Percentiles rank a stretch among this genome's conserved stretches.
phyloP scores from a whole-genome alignment of 2,797 vertebrate species.

The Squalus acanthias region DNA sequence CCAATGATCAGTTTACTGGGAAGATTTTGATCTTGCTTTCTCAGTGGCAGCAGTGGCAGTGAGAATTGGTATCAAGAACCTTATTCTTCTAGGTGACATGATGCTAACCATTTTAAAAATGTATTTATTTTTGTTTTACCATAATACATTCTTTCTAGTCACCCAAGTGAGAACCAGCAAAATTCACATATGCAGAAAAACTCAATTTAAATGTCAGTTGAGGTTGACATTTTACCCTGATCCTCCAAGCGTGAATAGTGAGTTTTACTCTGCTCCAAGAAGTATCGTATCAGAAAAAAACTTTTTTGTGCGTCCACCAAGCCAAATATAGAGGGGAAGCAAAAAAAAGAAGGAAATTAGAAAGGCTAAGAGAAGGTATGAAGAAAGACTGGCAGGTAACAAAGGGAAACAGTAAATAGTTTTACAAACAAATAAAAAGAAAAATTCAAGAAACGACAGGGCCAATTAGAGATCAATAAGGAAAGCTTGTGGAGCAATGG shows the following conservation, averaged over 20 bases:
- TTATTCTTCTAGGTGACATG: neutral
- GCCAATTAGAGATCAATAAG: neutral
- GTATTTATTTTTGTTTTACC: neutral
- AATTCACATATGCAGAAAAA: neutral
- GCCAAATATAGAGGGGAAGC: neutral
- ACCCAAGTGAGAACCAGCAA: neutral
- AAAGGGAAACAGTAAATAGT: neutral
- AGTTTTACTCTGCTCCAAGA: no score
- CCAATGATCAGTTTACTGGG: neutral
- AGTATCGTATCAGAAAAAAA: no score
- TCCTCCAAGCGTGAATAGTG: no score
- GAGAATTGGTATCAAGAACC: neutral
- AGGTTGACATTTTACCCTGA: neutral
- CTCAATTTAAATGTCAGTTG: neutral
- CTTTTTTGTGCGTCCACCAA: neutral
- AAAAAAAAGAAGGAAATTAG: neutral
- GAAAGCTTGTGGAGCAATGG: neutral
- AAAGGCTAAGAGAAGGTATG: neutral
- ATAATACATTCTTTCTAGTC: neutral
- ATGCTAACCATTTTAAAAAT: neutral
- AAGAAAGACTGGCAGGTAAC: no score
- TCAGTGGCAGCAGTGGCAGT: neutral
- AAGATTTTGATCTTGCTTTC: neutral
- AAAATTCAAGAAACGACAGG: neutral
- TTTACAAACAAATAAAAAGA: neutral